phyloP scores from a whole-genome alignment of 2,797 vertebrate genomes.

The Aulostomus chinensis region DNA sequence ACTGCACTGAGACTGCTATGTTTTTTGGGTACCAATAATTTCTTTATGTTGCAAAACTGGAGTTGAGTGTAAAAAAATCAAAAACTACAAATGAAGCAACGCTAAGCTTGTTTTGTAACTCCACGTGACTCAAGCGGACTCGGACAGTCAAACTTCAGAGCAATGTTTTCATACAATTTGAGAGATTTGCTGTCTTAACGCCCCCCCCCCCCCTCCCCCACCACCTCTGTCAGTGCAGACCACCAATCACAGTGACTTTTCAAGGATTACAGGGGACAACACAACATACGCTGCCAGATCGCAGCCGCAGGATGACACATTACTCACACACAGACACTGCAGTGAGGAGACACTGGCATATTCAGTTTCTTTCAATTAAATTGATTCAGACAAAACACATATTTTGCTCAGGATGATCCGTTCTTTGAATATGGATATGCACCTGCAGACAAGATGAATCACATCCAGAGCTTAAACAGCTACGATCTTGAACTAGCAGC shows the following conservation, averaged over 20 bases:
- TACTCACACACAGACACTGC: conserved; percentile 27
- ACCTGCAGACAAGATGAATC: no score
- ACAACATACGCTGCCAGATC: conserved; percentile 56
- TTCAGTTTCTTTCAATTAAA: no score
- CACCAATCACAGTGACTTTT: conserved; percentile 46
- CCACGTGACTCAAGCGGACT: conserved; percentile 14
- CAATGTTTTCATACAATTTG: conserved; percentile 34
- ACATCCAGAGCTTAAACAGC: no score
- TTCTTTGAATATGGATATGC: no score
- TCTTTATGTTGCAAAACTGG: no score
- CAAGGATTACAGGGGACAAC: conserved; percentile 64
- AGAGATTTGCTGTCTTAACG: conserved; percentile 62
- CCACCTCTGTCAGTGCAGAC: conserved; percentile 8
- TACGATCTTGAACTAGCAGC: no score
- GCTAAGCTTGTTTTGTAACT: background rate
- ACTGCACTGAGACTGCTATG: no score
- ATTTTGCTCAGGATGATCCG: no score
- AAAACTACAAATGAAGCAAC: background rate
- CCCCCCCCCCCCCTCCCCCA: conserved; percentile 20
- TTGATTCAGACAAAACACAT: no score
- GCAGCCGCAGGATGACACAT: conserved; percentile 49
- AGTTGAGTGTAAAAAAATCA: no score
- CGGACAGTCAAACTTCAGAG: conserved; percentile 10
- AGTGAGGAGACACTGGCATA: conserved; percentile 1
- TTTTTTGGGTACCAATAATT: no score